A percentile compares a stretch with the other conserved stretches of the same genome.
Evolutionary conservation across 2,797 vertebrate genomes (phyloP).

Genomic region (Kryptolebias ocellatus): DNA sequence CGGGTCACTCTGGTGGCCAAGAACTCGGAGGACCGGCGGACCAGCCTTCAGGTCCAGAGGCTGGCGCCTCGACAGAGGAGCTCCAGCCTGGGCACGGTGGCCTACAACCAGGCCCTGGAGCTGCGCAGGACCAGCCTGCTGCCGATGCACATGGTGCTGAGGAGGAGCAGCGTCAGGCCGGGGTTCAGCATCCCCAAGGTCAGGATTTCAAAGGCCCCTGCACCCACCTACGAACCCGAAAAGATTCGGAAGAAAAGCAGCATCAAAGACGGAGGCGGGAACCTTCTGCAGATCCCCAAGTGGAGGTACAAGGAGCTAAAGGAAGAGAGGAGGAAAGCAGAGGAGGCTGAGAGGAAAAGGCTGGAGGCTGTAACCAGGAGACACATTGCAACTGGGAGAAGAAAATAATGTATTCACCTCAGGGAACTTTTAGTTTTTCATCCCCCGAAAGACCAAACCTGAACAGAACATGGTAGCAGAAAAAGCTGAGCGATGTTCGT

Average conservation of each 20-base stretch:
- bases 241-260: conserved; percentile 81
- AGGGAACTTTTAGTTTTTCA: conserved; percentile 15
- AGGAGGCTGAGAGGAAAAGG: conserved; percentile 87
- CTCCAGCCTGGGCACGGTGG: conserved; percentile 36
- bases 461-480: conserved; percentile 4
- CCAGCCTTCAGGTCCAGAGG: conserved; percentile 80
- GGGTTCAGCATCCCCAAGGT: conserved; percentile 89
- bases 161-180: conserved; percentile 90
- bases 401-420: conserved; percentile 66
- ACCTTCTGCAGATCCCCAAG: conserved; percentile 91
- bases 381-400: conserved; percentile 73
- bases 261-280: conserved; percentile 77
- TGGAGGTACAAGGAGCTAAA: conserved; percentile 97
- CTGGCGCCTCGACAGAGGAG: conserved; percentile 48
- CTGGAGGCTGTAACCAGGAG: conserved; percentile 78
- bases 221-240: conserved; percentile 87
- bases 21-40: conserved; percentile 75
- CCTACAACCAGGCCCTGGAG: conserved; percentile 42
- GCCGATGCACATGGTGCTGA: conserved; percentile 84
- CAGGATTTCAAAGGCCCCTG: conserved; percentile 89
- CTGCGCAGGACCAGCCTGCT: conserved; percentile 87
- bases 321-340: conserved; percentile 89
- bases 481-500: conserved; percentile 33
- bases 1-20: conserved; percentile 74
- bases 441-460: conserved; percentile 8